A percentile compares a stretch with the other conserved stretches of the same genome.
Conservation (phyloP, 2,113 vertebrate genomes). For the Aptenodytes forsteri region DNA sequence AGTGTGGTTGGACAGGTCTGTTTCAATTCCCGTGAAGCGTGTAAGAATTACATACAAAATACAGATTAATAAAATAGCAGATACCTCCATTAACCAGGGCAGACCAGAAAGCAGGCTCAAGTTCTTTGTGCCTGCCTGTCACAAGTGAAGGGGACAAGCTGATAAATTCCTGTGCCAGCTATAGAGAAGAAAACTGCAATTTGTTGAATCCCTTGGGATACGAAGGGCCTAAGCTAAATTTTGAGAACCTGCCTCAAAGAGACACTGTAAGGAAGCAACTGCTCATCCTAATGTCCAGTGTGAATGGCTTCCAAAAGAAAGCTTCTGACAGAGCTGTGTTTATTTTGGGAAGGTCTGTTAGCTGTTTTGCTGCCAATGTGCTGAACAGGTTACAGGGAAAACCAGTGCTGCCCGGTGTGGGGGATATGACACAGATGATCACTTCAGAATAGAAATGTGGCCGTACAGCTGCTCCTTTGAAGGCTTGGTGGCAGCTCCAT, state of each 20-base stretch:
- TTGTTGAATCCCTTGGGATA: not conserved
- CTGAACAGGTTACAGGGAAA: not conserved
- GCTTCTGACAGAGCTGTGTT: slow-evolving; percentile 15
- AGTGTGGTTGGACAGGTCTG: not conserved
- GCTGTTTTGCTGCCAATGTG: not conserved
- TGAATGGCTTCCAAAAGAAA: not conserved
- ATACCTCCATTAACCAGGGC: not conserved
- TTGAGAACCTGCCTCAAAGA: not conserved
- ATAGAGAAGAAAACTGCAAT: not conserved
- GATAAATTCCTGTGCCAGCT: not conserved
- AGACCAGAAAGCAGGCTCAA: not conserved
- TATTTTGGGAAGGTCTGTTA: slow-evolving; percentile 21
- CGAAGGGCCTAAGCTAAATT: not conserved
- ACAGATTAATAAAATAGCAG: not conserved
- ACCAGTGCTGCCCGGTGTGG: not conserved
- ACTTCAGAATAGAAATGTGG: not conserved
- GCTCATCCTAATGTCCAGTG: not conserved
- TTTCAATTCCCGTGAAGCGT: not conserved
- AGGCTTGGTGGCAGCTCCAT: not conserved
- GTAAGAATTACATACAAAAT: not conserved
- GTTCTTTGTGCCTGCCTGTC: not conserved
- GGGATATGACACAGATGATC: not conserved
- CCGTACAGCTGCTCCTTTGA: not conserved
- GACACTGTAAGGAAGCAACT: not conserved
- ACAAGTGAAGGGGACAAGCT: not conserved